Base-by-base conservation (phyloP, 1,140 invertebrate species). In the Saccostrea echinata region DNA sequence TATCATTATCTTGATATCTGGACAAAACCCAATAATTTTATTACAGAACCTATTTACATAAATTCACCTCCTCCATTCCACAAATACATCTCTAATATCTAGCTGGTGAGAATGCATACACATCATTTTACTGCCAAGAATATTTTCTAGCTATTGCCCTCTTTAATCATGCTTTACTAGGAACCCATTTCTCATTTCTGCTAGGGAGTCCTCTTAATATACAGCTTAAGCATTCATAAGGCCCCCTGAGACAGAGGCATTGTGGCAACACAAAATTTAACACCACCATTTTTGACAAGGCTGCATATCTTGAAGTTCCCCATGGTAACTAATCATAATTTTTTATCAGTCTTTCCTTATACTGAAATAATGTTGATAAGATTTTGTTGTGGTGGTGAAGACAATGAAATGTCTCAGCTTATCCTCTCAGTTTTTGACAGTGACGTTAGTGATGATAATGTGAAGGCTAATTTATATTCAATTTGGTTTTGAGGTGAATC, bases 241-340 rank as follows among this genome's bases (percentile, higher is more conserved):
- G 13, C 68, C 68, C 16, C n/a, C 12, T 3, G 68, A 33, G 68
- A 76, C 68, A 76, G 24, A 33, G 9, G 27, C 27, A 76, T 33
- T 76, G 27, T 76, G 13, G 27, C 24, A 76, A 76, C 9, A 76
- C 68, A 76, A 76, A 76, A 35, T 76, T 76, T 27, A 18, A 27
- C 68, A 76, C 16, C 68, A 76, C 24, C 30, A 76, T 76, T 76
- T 64, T 76, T 27, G 68, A 76, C 68, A 76, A 27, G 30, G 27
- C 68, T 30, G 30, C 30, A 16, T 16, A 35, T 33, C 27, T 76
- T 33, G 12, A 16, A 27, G 16, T 30, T 76, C 12, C 0, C 27
- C 27, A 76, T 33, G 68, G 68, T 27, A 76, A 76, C 68, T 16
- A 27, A 16, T 35, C 24, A 76, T 27, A 76, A 76, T 18, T 11